These are phyloP conservation scores for Nineta flava DNA, from an alignment of 2,888 invertebrate genomes.

Conservation along the genomic window DNA sequence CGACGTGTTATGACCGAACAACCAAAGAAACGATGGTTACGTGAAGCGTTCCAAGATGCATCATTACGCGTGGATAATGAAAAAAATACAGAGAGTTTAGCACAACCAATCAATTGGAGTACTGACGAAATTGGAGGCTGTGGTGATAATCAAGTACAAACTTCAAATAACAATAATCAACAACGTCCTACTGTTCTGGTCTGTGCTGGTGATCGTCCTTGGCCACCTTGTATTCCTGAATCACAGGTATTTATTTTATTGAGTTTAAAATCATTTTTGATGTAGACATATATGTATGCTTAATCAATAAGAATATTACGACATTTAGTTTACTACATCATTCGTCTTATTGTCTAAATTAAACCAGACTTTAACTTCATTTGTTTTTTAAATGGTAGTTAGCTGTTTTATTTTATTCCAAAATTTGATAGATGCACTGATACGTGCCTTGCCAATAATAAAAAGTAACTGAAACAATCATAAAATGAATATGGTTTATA, in stretches of 20 bases:
- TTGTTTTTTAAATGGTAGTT: no score
- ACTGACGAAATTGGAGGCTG: conserved; percentile 15
- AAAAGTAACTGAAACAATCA: no score
- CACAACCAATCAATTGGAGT: conserved; percentile 34
- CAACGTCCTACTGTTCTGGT: conserved; percentile 37
- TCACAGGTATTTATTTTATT: neutral
- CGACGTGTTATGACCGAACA: conserved; percentile 16
- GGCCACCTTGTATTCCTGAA: neutral
- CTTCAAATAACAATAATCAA: conserved; percentile 25
- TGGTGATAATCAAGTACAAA: conserved; percentile 17
- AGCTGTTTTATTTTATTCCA: no score
- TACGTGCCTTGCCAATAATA: no score
- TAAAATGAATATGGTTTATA: no score
- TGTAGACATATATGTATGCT: no score
- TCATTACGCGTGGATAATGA: conserved; percentile 17
- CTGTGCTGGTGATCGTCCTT: conserved; percentile 22
- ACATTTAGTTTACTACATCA: no score
- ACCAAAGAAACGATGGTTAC: conserved; percentile 43
- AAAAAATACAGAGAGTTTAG: conserved; percentile 28
- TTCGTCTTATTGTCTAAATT: no score
- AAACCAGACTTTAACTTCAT: no score
- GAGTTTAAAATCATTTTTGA: neutral
- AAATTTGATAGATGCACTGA: no score
- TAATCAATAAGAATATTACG: no score
- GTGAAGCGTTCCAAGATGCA: conserved; percentile 33